Conservation (phyloP, 1,140 invertebrate species). For the Drosophila quadrilineata region DNA sequence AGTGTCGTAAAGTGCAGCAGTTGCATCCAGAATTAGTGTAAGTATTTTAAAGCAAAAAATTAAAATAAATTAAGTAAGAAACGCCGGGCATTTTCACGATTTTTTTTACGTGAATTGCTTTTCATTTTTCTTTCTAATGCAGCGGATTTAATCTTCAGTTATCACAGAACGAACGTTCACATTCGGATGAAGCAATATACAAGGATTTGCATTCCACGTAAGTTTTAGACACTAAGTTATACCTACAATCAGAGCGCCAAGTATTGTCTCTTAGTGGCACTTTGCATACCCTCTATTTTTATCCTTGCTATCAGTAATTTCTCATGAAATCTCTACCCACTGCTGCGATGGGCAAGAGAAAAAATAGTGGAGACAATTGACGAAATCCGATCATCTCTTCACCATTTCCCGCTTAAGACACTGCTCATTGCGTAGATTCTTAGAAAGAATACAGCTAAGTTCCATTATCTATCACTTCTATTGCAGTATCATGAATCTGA, state of each 20-base stretch:
- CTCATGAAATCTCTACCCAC: too few species aligned
- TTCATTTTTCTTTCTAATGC: constrained; percentile 76
- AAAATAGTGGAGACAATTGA: too few species aligned
- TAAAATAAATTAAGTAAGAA: neutral
- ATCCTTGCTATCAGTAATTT: too few species aligned
- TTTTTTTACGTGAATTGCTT: neutral
- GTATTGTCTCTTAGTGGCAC: constrained; percentile 33
- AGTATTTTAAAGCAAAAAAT: constrained; percentile 82
- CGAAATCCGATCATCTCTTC: too few species aligned
- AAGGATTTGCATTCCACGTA: constrained; percentile 89
- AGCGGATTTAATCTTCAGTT: constrained; percentile 88
- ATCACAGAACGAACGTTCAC: constrained; percentile 83
- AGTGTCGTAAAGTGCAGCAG: constrained; percentile 85
- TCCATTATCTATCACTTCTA: too few species aligned
- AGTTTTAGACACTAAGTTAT: constrained; percentile 71
- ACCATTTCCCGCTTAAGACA: too few species aligned
- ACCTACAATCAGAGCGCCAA: neutral
- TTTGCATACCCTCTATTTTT: neutral
- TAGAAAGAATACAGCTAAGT: too few species aligned
- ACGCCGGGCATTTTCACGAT: neutral
- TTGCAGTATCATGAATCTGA: too few species aligned
- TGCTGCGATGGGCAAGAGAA: too few species aligned
- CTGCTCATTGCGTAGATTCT: too few species aligned
- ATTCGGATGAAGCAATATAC: constrained; percentile 92
- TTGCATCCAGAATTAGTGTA: constrained; percentile 86